Evolutionary conservation across 2,888 invertebrate species (phyloP), one percentile per base, ranked within the genome.

Genomic region (Corbicula japonica): DNA sequence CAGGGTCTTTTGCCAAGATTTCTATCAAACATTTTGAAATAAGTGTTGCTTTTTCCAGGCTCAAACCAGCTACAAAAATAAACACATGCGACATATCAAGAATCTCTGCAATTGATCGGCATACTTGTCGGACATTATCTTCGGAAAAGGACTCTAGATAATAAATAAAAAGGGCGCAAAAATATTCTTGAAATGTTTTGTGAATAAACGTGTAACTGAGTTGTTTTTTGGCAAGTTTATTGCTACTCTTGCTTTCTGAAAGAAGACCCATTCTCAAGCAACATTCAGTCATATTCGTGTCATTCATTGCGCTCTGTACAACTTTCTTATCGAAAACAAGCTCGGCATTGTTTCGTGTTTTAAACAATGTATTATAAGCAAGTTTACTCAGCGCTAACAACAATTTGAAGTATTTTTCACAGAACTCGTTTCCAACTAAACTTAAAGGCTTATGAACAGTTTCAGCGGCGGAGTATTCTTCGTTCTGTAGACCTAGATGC

Each of bases 151-250:
- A n/a, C n/a, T 54, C 30, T 30, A 54, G 28, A 23, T 30, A 54
- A 12, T n/a, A n/a, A n/a, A n/a, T n/a, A n/a, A n/a, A n/a, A 54
- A 30, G 1, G 54, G 30, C 15, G 54, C 30, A 46, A 46, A 46
- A 46, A 46, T 21, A n/a, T n/a, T 46, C 46, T 46, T 46, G 46
- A 46, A 46, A 46, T 46, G 54, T 30, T n/a, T 30, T 30, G n/a
- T 54, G 54, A 5, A n/a, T 10, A 30, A 54, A 54, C 18, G 54
- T 32, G 30, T 21, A 18, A 18, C 10, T 54, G 3, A 18, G 8
- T n/a, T 23, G 4, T 10, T 54, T 54, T 54, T 10, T 18, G n/a
- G 54, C 28, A 4, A 21, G 18, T 10, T 32, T 5, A 10, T 12
- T 21, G 15, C n/a, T 18, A 2, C n/a, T 28, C 18, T 23, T 54